Conservation (phyloP, 2,888 invertebrate genomes). For the Stenolophus ochropezus region DNA sequence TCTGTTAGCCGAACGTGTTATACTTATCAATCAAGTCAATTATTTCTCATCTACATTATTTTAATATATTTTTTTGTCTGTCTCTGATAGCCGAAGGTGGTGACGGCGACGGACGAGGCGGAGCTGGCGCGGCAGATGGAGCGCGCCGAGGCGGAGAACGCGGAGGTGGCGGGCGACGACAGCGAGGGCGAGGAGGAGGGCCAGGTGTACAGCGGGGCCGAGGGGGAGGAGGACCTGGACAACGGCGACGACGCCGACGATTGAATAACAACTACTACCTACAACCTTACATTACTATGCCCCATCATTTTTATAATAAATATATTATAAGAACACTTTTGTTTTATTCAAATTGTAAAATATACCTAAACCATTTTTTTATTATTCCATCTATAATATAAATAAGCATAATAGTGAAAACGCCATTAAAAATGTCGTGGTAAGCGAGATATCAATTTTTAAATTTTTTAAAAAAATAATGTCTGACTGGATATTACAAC, state of each 20-base stretch:
- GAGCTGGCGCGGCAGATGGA: conserved; percentile 96
- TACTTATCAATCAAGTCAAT: too few relatives aligned
- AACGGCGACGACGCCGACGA: conserved; percentile 66
- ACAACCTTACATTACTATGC: conserved; percentile 41
- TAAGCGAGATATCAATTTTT: too few relatives aligned
- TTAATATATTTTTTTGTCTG: conserved; percentile 60
- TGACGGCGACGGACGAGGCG: conserved; percentile 98
- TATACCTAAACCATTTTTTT: too few relatives aligned
- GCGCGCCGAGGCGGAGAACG: conserved; percentile 93
- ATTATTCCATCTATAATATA: too few relatives aligned
- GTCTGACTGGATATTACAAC: too few relatives aligned
- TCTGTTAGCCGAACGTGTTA: neutral
- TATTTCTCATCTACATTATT: too few relatives aligned
- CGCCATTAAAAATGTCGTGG: too few relatives aligned
- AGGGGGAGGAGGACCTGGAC: conserved; percentile 68
- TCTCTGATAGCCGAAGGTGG: conserved; percentile 89
- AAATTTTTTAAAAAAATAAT: too few relatives aligned
- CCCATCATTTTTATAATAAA: conserved; percentile 53
- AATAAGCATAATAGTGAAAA: too few relatives aligned
- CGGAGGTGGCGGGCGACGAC: conserved; percentile 94
- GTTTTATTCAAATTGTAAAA: neutral
- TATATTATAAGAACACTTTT: conserved; percentile 13
- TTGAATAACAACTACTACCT: conserved; percentile 2
- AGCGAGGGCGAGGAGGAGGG: conserved; percentile 84
- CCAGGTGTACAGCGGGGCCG: conserved; percentile 71